Base-by-base conservation (phyloP, 2,888 invertebrate species). In the Coecobrya sp. region DNA sequence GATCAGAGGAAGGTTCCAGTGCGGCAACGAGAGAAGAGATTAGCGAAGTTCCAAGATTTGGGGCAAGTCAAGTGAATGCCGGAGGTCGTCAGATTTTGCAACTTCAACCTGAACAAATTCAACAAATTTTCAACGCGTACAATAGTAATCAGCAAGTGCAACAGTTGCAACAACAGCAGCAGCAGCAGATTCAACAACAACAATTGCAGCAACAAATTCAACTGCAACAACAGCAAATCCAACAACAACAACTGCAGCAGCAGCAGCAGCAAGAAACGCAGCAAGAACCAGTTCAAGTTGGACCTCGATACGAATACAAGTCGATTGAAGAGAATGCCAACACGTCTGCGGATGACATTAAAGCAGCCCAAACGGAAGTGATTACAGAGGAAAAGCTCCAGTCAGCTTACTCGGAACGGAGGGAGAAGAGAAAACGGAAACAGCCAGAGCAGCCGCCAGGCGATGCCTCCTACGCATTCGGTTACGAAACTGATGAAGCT, bases 401-500 rank as follows among this genome's bases (percentile, higher is more conserved):
- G 49, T 86, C 92, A n/a, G 92, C 92, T 0, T 87, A 92, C 25
- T 92, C 92, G 5, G 92, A 92, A 52, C 49, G 92, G 49, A 87
- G 70, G 22, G 92, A 92, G 42, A 92, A 87, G 52, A 81, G 89
- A 49, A 86, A 27, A 45, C 13, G 92, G 76, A 88, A 73, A 27
- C 79, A 91, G 19, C 82, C 84, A 52, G 45, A 89, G 22, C 11
- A 82, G 36, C 87, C 87, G 0, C 89, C 93, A 0, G 76, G 92
- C 49, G 94, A 94, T 73, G 88, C 92, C 8, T 93, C 94, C 0
- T 94, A 94, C 81, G 92, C 93, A 1, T 94, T 94, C 76, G 94
- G 94, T 19, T 94, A 93, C 84, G 89, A 93, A 85, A 88, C 92
- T 0, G 92, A 92, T 62, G 94, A 94, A 76, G 92, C 94, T 16